phyloP scores from a whole-genome alignment of 2,797 vertebrate species.

The Sebastes iracundus region DNA sequence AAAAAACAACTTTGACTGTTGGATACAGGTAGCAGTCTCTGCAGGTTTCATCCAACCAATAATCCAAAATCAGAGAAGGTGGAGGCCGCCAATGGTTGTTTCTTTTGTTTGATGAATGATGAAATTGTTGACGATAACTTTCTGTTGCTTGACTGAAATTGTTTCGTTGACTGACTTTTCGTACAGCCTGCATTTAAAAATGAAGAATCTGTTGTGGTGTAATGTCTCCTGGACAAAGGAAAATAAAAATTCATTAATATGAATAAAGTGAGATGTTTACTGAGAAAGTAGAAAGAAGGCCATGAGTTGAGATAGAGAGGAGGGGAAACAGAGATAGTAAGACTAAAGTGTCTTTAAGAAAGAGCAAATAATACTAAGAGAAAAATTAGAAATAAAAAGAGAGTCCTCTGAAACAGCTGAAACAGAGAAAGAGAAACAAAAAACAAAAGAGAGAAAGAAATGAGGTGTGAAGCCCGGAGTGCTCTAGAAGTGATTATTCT shows the following conservation, averaged over 20 bases:
- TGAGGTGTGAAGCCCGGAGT: constrained; percentile 86
- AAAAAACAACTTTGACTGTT: rapidly evolving
- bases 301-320: neutral
- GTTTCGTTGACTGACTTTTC: neutral
- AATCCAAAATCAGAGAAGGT: neutral
- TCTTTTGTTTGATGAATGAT: neutral
- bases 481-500: constrained; percentile 96
- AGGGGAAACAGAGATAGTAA: neutral
- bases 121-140: no score
- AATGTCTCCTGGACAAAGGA: neutral
- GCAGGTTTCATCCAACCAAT: neutral
- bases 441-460: constrained; percentile 46
- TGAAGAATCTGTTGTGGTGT: neutral
- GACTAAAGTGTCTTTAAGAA: neutral
- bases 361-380: neutral
- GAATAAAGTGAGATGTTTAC: rapidly evolving
- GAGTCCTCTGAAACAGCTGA: constrained; percentile 1
- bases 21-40: no score
- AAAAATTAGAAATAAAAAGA: neutral
- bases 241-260: neutral
- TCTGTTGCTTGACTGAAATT: neutral
- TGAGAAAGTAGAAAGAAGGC: neutral
- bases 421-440: constrained; percentile 8
- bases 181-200: no score
- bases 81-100: neutral